phyloP scores from a whole-genome alignment of 2,113 vertebrate species.

The Acrocephalus kingi region DNA sequence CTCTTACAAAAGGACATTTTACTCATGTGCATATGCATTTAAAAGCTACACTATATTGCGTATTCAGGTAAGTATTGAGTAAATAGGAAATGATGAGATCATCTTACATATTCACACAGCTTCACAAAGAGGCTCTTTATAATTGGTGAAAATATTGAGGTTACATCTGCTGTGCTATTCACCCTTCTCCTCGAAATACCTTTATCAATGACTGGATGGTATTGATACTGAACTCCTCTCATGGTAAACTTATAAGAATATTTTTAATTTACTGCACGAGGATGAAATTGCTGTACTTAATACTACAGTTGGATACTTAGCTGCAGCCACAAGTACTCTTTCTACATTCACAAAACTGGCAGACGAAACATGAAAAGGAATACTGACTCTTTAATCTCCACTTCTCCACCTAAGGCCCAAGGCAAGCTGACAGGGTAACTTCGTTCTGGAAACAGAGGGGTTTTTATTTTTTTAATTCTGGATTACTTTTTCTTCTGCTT shows the following conservation, averaged over 20 bases:
- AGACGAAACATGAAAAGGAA: slow-evolving; percentile 92
- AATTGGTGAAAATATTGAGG: slow-evolving; percentile 48
- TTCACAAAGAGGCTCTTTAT: slow-evolving; percentile 77
- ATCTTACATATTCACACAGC: slow-evolving; percentile 72
- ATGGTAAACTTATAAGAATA: slow-evolving; percentile 29
- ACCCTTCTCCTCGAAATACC: slow-evolving; percentile 57
- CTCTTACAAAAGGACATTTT: slow-evolving; percentile 76
- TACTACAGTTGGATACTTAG: slow-evolving; percentile 66
- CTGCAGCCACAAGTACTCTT: slow-evolving; percentile 74
- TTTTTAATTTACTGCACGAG: slow-evolving; percentile 53
- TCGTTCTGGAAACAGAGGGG: slow-evolving; percentile 77
- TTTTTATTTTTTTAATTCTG: slow-evolving; percentile 75
- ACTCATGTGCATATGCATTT: slow-evolving; percentile 71
- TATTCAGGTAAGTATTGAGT: slow-evolving; percentile 80
- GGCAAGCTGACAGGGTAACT: slow-evolving; percentile 87
- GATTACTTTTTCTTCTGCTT: slow-evolving; percentile 79
- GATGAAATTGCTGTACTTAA: slow-evolving; percentile 60
- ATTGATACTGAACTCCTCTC: slow-evolving; percentile 20
- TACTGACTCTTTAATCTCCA: slow-evolving; percentile 90
- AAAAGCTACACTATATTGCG: slow-evolving; percentile 73
- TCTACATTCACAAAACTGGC: slow-evolving; percentile 85
- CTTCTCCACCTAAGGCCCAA: slow-evolving; percentile 86
- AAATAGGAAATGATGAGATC: slow-evolving; percentile 81
- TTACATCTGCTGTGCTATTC: slow-evolving; percentile 65
- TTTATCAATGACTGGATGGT: slow-evolving; percentile 58